These are phyloP conservation scores for zebrafish (Danio rerio) DNA, from an alignment of 2,113 vertebrate species.

Conservation along the genomic window DNA sequence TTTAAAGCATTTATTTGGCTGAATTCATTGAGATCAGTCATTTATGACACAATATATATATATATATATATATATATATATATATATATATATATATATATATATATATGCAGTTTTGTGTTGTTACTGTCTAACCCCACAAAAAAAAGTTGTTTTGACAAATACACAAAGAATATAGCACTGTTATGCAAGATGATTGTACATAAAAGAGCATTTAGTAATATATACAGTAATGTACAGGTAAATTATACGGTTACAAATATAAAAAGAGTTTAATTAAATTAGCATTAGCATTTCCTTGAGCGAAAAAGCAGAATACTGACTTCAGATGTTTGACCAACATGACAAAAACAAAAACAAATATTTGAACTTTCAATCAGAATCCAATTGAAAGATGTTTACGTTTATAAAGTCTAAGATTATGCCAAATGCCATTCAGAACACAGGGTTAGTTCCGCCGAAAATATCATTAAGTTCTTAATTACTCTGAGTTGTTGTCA, in stretches of 20 bases:
- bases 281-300: not conserved
- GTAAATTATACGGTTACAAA: not conserved
- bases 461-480: too few relatives aligned
- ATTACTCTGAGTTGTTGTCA: too few relatives aligned
- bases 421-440: not conserved
- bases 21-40: not conserved
- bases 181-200: not conserved
- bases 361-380: not conserved
- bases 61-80: not conserved
- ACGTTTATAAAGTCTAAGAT: not conserved
- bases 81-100: not conserved
- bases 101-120: not conserved
- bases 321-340: not conserved
- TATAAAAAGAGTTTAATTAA: not conserved
- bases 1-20: slow-evolving; percentile 15
- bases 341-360: not conserved
- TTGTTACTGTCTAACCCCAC: not conserved
- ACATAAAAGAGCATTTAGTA: not conserved
- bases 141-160: not conserved
- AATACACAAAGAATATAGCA: too few relatives aligned
- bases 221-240: slow-evolving; percentile 10
- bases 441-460: not conserved
- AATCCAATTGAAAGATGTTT: not conserved
- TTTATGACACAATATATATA: not conserved
- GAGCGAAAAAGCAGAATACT: not conserved